Percentiles rank a stretch among this genome's conserved stretches.
Evolutionary conservation across 2,113 vertebrate species (phyloP).

Genomic region (Aphyosemion australe): DNA sequence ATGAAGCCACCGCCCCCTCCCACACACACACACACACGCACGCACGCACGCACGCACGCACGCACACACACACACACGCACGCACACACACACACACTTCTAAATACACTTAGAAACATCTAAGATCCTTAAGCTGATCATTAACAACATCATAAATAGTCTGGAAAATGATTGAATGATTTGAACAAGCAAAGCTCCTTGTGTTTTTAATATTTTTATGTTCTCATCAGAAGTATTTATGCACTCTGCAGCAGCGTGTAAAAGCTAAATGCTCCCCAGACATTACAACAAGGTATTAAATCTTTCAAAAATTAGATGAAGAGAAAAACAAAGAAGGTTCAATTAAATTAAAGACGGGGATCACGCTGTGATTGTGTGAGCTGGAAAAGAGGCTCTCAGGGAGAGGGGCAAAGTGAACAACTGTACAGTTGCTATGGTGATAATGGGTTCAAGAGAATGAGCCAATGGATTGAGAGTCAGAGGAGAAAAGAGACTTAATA

Average conservation of each 20-base stretch:
- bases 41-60: no score
- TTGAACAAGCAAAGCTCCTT: conserved; percentile 4
- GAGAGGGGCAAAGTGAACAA: conserved; percentile 54
- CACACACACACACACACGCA: no score
- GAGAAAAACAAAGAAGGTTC: conserved; percentile 20
- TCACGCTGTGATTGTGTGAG: conserved; percentile 17
- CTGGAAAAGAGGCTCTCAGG: conserved; percentile 4
- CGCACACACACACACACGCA: no score
- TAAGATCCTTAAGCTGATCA: no score
- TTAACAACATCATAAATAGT: not conserved
- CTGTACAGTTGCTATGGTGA: conserved; percentile 67
- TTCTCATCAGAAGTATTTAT: conserved; percentile 17
- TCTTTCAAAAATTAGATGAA: conserved; percentile 21
- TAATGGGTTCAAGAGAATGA: conserved; percentile 43
- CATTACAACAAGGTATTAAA: conserved; percentile 16
- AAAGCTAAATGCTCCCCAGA: conserved; percentile 29
- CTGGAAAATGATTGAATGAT: conserved; percentile 4
- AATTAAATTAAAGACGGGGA: conserved; percentile 28
- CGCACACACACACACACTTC: no score
- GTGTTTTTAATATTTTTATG: conserved; percentile 12
- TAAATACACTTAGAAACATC: not conserved
- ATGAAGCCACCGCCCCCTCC: no score
- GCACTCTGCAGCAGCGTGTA: conserved; percentile 15
- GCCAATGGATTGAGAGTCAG: conserved; percentile 36
- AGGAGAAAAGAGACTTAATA: conserved; percentile 33